Percentiles rank a stretch among this genome's conserved stretches.
Conservation (phyloP, 2,113 vertebrate species). For the Macrotus californicus region DNA sequence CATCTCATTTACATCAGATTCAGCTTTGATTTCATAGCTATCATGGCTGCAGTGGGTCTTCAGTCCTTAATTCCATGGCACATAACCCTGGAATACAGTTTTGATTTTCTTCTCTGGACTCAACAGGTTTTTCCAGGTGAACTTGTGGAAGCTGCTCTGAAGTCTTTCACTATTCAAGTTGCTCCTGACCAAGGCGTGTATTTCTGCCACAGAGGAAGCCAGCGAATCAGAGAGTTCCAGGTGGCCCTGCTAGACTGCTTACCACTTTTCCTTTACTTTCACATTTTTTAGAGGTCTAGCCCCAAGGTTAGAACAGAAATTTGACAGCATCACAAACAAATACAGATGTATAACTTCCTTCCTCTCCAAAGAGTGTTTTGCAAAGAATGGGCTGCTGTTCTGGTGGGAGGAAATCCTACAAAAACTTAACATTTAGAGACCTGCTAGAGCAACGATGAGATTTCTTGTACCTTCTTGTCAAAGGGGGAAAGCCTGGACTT, state of each 20-base stretch:
- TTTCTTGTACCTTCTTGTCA: slow-evolving; percentile 72
- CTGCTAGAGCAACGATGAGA: slow-evolving; percentile 38
- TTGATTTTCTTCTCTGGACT: not conserved
- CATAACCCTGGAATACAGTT: not conserved
- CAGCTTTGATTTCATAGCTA: not conserved
- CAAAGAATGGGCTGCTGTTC: not conserved
- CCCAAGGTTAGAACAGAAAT: not conserved
- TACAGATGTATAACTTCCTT: slow-evolving; percentile 27
- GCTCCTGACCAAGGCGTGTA: not conserved
- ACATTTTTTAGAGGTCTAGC: slow-evolving; percentile 9
- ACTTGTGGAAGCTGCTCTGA: not conserved
- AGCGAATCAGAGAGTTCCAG: not conserved
- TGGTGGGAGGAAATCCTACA: not conserved
- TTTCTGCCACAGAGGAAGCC: not conserved
- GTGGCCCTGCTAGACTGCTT: not conserved
- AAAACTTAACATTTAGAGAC: slow-evolving; percentile 53
- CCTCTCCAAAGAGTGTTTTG: slow-evolving; percentile 29
- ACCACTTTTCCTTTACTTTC: slow-evolving; percentile 1
- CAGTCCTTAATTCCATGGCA: not conserved
- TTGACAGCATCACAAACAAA: slow-evolving; percentile 42
- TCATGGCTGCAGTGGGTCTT: not conserved
- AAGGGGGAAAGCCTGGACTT: slow-evolving; percentile 64
- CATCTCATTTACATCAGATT: not conserved
- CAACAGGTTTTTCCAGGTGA: slow-evolving; percentile 32
- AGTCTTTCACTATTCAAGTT: not conserved